Conservation (phyloP, 2,113 vertebrate species). For the Eudorcas thomsonii region DNA sequence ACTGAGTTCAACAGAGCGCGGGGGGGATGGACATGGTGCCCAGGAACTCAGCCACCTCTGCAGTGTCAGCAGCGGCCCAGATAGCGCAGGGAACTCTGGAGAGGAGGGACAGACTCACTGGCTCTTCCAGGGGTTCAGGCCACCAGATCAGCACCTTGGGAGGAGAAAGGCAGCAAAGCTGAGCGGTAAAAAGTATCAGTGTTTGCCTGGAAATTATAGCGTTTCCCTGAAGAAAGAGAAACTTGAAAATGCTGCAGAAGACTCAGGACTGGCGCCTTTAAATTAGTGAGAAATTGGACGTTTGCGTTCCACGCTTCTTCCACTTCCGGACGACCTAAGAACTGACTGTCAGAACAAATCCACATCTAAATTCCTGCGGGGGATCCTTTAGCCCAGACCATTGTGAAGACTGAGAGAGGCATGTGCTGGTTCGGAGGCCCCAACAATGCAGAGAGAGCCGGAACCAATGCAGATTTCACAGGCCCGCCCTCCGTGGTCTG, state of each 20-base stretch:
- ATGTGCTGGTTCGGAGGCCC: background rate
- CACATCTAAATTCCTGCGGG: background rate
- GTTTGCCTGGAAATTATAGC: background rate
- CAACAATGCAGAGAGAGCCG: background rate
- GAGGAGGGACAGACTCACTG: background rate
- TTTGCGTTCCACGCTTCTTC: background rate
- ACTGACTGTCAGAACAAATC: slow-evolving; percentile 10
- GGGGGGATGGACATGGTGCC: background rate
- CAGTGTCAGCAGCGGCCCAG: background rate
- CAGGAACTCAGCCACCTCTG: background rate
- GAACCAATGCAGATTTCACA: slow-evolving; percentile 37
- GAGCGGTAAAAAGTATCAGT: background rate
- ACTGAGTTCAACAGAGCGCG: background rate
- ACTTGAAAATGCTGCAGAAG: background rate
- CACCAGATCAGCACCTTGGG: background rate
- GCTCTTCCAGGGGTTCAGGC: background rate
- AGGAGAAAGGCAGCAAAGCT: background rate
- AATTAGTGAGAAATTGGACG: background rate
- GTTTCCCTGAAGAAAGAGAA: background rate
- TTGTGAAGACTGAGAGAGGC: background rate
- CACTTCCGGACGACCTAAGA: background rate
- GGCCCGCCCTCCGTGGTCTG: background rate
- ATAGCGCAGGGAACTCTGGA: background rate
- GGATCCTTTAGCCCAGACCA: background rate
- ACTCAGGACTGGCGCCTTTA: background rate